These are phyloP conservation scores for Bothrops jararaca DNA, from an alignment of 2,113 vertebrate species.

Conservation along the genomic window DNA sequence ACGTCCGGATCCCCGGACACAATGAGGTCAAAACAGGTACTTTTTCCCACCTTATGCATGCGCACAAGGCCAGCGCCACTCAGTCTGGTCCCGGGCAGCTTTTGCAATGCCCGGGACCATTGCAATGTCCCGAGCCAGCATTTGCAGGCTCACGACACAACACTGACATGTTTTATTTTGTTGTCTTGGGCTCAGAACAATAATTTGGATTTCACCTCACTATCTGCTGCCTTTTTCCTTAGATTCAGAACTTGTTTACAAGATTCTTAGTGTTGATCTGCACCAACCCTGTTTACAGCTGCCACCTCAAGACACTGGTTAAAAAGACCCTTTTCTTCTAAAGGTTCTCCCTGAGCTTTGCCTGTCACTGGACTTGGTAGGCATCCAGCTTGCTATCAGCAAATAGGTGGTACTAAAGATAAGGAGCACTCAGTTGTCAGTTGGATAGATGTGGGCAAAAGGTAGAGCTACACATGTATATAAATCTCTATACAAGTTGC, in stretches of 20 bases:
- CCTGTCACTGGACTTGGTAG: not conserved
- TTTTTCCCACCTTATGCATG: too few species aligned
- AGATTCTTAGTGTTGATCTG: not conserved
- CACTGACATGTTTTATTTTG: not conserved
- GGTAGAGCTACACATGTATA: not conserved
- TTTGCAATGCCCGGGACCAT: too few species aligned
- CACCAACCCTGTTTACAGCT: not conserved
- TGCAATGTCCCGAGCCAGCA: too few species aligned
- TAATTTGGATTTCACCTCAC: not conserved
- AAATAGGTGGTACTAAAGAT: not conserved
- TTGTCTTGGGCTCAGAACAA: not conserved
- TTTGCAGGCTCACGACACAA: too few species aligned
- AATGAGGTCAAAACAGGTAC: too few species aligned
- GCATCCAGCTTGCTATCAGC: not conserved
- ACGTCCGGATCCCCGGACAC: too few species aligned
- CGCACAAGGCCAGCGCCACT: too few species aligned
- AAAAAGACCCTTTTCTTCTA: not conserved
- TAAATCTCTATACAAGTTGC: not conserved
- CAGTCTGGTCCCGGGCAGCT: too few species aligned
- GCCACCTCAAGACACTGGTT: not conserved
- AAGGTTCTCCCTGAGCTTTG: not conserved
- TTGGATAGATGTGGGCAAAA: not conserved
- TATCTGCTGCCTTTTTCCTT: not conserved
- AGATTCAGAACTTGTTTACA: not conserved
- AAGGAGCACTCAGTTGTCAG: not conserved